phyloP scores from a whole-genome alignment of 2,113 vertebrate species.

The Laticauda colubrina region DNA sequence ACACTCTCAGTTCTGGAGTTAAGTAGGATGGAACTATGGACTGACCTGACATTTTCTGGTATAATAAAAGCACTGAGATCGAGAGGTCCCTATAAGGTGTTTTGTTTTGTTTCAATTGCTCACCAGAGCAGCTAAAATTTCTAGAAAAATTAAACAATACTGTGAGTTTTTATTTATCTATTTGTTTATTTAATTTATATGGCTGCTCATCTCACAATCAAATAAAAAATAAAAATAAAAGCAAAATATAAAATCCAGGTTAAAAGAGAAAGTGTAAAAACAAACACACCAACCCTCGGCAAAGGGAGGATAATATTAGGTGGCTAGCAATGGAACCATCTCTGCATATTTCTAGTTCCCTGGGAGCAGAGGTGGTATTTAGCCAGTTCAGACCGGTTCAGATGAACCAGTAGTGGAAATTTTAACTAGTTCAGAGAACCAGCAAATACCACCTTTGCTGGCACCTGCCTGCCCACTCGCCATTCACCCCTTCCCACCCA shows the following conservation, averaged over 20 bases:
- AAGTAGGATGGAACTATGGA: neutral
- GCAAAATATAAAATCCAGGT: neutral
- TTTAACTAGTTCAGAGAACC: too few species aligned
- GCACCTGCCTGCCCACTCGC: too few species aligned
- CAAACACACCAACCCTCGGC: neutral
- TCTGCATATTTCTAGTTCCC: neutral
- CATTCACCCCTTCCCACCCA: too few species aligned
- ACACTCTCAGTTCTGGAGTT: neutral
- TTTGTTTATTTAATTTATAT: neutral
- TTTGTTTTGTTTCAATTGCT: neutral
- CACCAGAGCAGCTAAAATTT: neutral
- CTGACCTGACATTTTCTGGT: neutral
- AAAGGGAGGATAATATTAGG: neutral
- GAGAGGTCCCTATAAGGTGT: neutral
- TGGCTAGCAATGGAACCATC: neutral
- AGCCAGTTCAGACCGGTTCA: too few species aligned
- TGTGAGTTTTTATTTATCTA: neutral
- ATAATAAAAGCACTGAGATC: neutral
- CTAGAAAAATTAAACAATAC: neutral
- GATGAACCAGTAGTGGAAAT: too few species aligned
- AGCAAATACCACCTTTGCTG: too few species aligned
- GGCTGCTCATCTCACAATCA: neutral
- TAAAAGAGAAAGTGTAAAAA: neutral
- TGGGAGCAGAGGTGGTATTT: too few species aligned
- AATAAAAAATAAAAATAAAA: too few species aligned